Conservation (phyloP, 2,113 vertebrate genomes). For the Sisor rabdophorus region DNA sequence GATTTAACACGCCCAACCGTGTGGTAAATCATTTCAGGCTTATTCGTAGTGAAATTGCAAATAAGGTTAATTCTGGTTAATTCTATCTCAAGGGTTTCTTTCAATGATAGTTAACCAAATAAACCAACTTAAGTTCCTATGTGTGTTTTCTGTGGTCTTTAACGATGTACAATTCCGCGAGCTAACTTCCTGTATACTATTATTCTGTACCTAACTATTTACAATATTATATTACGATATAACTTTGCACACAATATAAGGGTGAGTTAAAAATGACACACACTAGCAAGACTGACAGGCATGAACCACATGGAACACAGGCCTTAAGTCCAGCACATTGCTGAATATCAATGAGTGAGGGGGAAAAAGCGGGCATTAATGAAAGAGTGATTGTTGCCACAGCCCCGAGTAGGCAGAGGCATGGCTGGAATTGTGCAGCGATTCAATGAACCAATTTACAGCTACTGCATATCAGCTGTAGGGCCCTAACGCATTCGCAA, state of each 20-base stretch:
- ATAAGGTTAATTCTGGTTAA: background rate
- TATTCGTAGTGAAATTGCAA: background rate
- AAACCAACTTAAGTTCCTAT: background rate
- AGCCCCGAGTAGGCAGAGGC: constrained; percentile 73
- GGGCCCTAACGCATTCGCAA: constrained; percentile 58
- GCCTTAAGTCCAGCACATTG: constrained; percentile 65
- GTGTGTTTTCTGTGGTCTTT: background rate
- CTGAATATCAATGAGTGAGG: constrained; percentile 77
- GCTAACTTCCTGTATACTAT: background rate
- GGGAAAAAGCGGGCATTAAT: constrained; percentile 64
- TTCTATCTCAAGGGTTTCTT: background rate
- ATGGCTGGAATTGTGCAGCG: constrained; percentile 75
- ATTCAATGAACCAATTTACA: constrained; percentile 74
- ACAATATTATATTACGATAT: background rate
- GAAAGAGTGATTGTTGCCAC: constrained; percentile 73
- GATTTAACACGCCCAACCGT: background rate
- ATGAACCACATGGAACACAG: constrained; percentile 45
- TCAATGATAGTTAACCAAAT: background rate
- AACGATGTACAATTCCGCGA: background rate
- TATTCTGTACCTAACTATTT: background rate
- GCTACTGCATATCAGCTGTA: constrained; percentile 63
- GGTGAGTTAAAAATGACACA: constrained; percentile 4
- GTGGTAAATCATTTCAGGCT: background rate
- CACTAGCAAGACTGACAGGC: constrained; percentile 24
- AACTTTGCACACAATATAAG: no score